Evolutionary conservation across 2,888 invertebrate genomes (phyloP), one percentile per base, ranked within the genome.

Genomic region (Drosophila fungiperda): DNA sequence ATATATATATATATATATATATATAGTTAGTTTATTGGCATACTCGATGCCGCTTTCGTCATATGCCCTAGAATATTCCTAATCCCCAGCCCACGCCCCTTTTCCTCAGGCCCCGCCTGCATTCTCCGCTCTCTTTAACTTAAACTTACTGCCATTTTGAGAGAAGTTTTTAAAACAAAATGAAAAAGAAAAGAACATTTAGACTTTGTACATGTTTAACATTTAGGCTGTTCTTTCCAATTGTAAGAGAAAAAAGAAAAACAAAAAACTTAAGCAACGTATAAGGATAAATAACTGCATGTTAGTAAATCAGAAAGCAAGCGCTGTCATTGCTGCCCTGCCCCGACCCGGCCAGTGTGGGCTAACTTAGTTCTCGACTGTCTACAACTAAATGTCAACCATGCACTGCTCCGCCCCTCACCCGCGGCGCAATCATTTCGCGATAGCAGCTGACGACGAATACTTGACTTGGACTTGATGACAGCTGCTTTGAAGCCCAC

Each of bases 171-270:
- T 78, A 80, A 83, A 69, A 80, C 64, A 50, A 66, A 81, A 54
- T 42, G 67, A 35, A 20, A 42, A 50, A 49, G 26, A 54, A 58
- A 82, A 68, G 45, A 88, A 68, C 62, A 78, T 78, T 88, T 82
- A 87, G 84, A 85, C 89, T 87, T 87, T 85, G 82, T 89, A 89
- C 73, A 84, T 84, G 84, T 84, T 82, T 75, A 87, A 84, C 84
- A 84, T 84, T 89, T 84, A 89, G 84, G 89, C 84, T 84, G 87
- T 84, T 84, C 82, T 86, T 80, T 88, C 73, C 78, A 69, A 45
- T 45, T 64, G 65, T 76, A 83, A 74, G 63, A 68, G 73, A 45
- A 23, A 71, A 66, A 70, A 70, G 68, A 67, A 66, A 67, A 63
- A 68, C 63, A 55, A 67, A 7, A 73, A 71, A 80, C 52, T 64